Evolutionary conservation across 2,113 vertebrate species (phyloP).

Genomic region (Vimba vimba): DNA sequence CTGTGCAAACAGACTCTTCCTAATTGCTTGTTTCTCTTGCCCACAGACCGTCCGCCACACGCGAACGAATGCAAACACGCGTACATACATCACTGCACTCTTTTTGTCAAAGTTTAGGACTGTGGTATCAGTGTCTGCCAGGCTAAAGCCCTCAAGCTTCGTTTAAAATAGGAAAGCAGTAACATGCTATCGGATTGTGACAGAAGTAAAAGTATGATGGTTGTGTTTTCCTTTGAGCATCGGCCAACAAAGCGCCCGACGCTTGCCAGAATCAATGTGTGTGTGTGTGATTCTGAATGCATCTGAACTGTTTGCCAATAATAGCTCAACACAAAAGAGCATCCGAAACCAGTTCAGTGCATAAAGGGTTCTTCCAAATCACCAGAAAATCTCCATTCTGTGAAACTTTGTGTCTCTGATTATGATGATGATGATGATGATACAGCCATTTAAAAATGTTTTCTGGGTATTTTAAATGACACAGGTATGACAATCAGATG

Average conservation of each 20-base stretch:
- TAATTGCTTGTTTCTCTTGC: neutral
- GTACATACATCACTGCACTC: constrained; percentile 18
- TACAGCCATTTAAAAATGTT: neutral
- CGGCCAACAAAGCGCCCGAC: constrained; percentile 40
- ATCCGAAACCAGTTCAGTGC: constrained; percentile 30
- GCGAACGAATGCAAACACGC: neutral
- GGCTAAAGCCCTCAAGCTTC: constrained; percentile 24
- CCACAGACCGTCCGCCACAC: neutral
- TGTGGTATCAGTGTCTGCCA: constrained; percentile 22
- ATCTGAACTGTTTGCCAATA: constrained; percentile 50
- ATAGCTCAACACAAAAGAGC: constrained; percentile 41
- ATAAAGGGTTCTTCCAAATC: constrained; percentile 11
- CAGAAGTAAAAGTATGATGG: constrained; percentile 45
- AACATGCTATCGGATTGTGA: constrained; percentile 39
- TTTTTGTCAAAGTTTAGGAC: constrained; percentile 32
- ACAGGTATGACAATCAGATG: neutral
- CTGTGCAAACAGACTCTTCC: constrained; percentile 18
- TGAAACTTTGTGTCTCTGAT: constrained; percentile 16
- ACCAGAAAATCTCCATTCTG: constrained; percentile 9
- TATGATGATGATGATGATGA: neutral
- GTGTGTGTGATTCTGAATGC: constrained; percentile 49
- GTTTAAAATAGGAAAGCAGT: constrained; percentile 43
- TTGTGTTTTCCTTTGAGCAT: constrained; percentile 47
- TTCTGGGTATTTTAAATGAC: neutral
- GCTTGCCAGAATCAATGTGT: constrained; percentile 57